These are phyloP conservation scores for Hippocampus abdominalis DNA, from an alignment of 2,113 vertebrate species.

Conservation along the genomic window DNA sequence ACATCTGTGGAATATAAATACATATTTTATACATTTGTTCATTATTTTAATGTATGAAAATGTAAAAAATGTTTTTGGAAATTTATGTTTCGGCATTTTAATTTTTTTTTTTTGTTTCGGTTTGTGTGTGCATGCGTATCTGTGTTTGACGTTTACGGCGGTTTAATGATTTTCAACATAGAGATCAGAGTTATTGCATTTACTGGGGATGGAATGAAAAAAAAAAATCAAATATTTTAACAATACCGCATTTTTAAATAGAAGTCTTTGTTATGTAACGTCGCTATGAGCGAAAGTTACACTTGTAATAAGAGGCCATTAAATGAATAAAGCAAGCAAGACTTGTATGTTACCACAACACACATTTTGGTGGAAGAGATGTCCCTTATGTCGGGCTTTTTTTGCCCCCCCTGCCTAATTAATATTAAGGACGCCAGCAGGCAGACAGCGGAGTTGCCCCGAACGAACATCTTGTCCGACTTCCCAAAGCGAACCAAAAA, in stretches of 20 bases:
- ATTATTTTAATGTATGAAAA: background rate
- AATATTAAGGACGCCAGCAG: constrained; percentile 40
- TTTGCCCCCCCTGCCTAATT: constrained; percentile 20
- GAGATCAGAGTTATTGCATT: background rate
- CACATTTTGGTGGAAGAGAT: background rate
- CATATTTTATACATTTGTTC: too few relatives aligned
- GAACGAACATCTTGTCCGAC: constrained; percentile 58
- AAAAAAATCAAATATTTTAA: background rate
- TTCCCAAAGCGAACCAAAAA: constrained; percentile 52
- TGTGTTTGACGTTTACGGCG: background rate
- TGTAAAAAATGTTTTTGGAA: background rate
- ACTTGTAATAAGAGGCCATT: background rate
- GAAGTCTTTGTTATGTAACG: background rate
- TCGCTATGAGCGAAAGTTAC: background rate
- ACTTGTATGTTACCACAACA: background rate
- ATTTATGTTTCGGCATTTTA: background rate
- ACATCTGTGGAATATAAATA: too few relatives aligned
- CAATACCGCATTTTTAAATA: background rate
- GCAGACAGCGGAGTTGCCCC: constrained; percentile 52
- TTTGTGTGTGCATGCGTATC: too few relatives aligned
- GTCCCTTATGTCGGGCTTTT: constrained; percentile 26
- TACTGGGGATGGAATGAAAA: background rate
- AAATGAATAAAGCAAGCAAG: background rate
- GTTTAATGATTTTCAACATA: background rate
- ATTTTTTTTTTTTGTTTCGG: background rate